Percentiles rank a stretch among this genome's conserved stretches.
phyloP scores from a whole-genome alignment of 2,797 vertebrate species.

The Austrolebias charrua region DNA sequence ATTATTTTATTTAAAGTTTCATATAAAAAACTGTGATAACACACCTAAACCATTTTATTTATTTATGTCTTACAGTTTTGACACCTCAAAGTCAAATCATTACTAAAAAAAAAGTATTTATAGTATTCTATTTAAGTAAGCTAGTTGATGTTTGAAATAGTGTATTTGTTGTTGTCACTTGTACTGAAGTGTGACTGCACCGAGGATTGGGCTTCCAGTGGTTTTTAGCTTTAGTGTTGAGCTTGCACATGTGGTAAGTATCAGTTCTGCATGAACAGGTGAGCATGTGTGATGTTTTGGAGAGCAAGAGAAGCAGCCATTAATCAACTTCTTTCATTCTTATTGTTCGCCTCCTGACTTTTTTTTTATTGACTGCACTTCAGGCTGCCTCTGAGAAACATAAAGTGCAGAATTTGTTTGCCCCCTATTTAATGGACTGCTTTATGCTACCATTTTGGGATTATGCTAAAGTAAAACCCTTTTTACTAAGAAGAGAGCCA shows the following conservation, averaged over 20 bases:
- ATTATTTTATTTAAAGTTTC: too few species aligned
- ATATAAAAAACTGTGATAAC: too few species aligned
- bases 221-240: conserved; percentile 5
- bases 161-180: too few species aligned
- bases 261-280: conserved; percentile 31
- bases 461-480: conserved; percentile 71
- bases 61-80: too few species aligned
- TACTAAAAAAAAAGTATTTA: too few species aligned
- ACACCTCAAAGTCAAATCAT: too few species aligned
- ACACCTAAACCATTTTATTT: too few species aligned
- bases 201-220: background rate
- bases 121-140: too few species aligned
- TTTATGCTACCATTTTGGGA: conserved; percentile 68
- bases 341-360: conserved; percentile 50
- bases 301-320: conserved; percentile 28
- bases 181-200: too few species aligned
- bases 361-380: conserved; percentile 73
- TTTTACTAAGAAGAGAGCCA: conserved; percentile 33
- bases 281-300: conserved; percentile 25
- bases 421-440: conserved; percentile 71
- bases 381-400: conserved; percentile 62
- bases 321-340: conserved; percentile 53
- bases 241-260: conserved; percentile 16
- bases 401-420: conserved; percentile 70
- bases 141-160: too few species aligned